Percentiles rank a stretch among this genome's conserved stretches.
phyloP scores from a whole-genome alignment of 2,888 invertebrate genomes.

The Bombylius major region DNA sequence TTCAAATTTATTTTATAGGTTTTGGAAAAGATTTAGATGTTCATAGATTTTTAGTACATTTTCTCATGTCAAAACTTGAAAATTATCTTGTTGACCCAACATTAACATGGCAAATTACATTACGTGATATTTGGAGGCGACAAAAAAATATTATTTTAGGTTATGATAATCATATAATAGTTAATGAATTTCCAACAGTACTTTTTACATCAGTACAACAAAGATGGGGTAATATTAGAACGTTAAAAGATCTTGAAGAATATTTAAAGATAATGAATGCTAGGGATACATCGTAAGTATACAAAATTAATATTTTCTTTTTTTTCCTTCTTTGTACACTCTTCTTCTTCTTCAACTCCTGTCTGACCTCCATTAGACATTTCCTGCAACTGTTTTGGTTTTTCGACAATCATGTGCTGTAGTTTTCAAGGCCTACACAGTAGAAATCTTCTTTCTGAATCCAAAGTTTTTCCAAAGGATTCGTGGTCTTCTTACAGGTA shows the following conservation, averaged over 20 bases:
- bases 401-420: too few species aligned
- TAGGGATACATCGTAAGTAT: slow-evolving; percentile 27
- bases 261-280: slow-evolving; percentile 36
- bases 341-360: too few species aligned
- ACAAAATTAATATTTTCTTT: background rate
- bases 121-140: slow-evolving; percentile 40
- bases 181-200: slow-evolving; percentile 27
- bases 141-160: slow-evolving; percentile 41
- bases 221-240: slow-evolving; percentile 54
- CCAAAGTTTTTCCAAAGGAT: too few species aligned
- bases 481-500: too few species aligned
- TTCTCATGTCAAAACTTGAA: slow-evolving; percentile 42
- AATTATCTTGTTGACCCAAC: slow-evolving; percentile 40
- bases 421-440: too few species aligned
- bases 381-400: too few species aligned
- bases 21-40: slow-evolving; percentile 35
- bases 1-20: slow-evolving; percentile 22
- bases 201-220: slow-evolving; percentile 48
- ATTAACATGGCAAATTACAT: slow-evolving; percentile 36
- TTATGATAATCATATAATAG: slow-evolving; percentile 37
- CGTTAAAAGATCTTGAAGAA: slow-evolving; percentile 39
- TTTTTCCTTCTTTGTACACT: background rate
- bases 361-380: too few species aligned
- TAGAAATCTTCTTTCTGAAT: too few species aligned
- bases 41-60: slow-evolving; percentile 42